phyloP scores from a whole-genome alignment of 2,888 invertebrate genomes.

The Drosophila formosana region DNA sequence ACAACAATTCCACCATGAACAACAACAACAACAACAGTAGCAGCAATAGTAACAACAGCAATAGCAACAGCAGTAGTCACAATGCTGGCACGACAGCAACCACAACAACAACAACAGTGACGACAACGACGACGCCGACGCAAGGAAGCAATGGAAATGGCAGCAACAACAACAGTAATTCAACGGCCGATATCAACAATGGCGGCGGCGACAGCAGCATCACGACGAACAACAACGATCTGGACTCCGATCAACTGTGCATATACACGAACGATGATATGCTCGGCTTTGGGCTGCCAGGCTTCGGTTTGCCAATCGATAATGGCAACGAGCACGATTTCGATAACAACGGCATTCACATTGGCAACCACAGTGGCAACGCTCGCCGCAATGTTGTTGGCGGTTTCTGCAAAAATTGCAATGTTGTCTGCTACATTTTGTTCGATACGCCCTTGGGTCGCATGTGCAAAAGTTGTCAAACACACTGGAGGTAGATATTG shows the following conservation, averaged over 20 bases:
- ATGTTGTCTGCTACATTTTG: conserved; percentile 90
- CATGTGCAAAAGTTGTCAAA: conserved; percentile 93
- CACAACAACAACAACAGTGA: neutral
- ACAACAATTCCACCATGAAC: conserved; percentile 47
- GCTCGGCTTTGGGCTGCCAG: conserved; percentile 51
- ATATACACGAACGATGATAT: conserved; percentile 61
- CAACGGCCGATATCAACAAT: conserved; percentile 24
- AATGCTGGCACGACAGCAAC: conserved; percentile 25
- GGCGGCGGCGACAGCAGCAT: conserved; percentile 44
- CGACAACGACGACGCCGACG: conserved; percentile 4
- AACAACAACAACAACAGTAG: conserved; percentile 38
- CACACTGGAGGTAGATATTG: conserved; percentile 91
- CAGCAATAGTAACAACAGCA: conserved; percentile 53
- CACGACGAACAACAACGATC: conserved; percentile 51
- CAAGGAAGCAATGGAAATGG: conserved; percentile 32
- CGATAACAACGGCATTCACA: conserved; percentile 37
- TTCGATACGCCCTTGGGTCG: conserved; percentile 91
- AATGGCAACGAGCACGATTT: conserved; percentile 38
- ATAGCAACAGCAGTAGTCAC: conserved; percentile 47
- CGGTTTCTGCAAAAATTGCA: conserved; percentile 87
- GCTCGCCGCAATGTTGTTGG: conserved; percentile 61
- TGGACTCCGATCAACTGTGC: conserved; percentile 61
- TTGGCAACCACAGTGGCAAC: conserved; percentile 27
- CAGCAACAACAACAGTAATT: conserved; percentile 26
- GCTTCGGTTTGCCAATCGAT: conserved; percentile 56